Percentiles rank a stretch among this genome's conserved stretches.
phyloP scores from a whole-genome alignment of 2,888 invertebrate species.

The Pomacea canaliculata region DNA sequence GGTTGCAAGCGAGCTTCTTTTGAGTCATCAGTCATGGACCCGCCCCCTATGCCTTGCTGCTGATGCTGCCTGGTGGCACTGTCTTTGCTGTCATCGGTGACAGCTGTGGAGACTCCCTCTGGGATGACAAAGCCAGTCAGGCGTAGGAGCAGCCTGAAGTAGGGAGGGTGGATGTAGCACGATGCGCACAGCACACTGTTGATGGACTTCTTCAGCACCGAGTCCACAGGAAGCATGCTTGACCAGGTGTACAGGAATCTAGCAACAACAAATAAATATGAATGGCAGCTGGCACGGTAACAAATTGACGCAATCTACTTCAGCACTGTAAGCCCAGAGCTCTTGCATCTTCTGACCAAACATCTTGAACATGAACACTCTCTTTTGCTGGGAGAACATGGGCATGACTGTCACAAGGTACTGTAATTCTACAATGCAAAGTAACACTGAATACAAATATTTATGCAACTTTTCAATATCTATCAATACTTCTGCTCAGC shows the following conservation, averaged over 20 bases:
- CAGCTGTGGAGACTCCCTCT: constrained; percentile 59
- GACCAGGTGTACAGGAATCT: constrained; percentile 83
- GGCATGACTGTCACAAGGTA: no score
- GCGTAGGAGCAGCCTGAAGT: constrained; percentile 81
- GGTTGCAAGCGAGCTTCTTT: constrained; percentile 61
- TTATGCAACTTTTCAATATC: no score
- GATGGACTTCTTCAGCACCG: constrained; percentile 82
- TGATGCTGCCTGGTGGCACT: constrained; percentile 39
- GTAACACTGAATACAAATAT: no score
- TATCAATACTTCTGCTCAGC: no score
- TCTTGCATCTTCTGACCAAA: no score
- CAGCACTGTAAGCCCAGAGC: no score
- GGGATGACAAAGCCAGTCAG: constrained; percentile 75
- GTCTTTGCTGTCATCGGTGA: constrained; percentile 74
- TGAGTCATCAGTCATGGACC: constrained; percentile 71
- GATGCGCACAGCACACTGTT: constrained; percentile 88
- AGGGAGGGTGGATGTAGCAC: constrained; percentile 84
- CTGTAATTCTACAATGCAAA: no score
- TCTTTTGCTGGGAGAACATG: no score
- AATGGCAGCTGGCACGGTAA: no score
- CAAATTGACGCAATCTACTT: no score
- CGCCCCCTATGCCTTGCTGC: constrained; percentile 33
- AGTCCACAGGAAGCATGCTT: constrained; percentile 77
- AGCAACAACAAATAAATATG: constrained; percentile 38
- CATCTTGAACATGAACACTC: no score